Evolutionary conservation across 2,797 vertebrate species (phyloP).

Genomic region (Lagocephalus sceleratus): DNA sequence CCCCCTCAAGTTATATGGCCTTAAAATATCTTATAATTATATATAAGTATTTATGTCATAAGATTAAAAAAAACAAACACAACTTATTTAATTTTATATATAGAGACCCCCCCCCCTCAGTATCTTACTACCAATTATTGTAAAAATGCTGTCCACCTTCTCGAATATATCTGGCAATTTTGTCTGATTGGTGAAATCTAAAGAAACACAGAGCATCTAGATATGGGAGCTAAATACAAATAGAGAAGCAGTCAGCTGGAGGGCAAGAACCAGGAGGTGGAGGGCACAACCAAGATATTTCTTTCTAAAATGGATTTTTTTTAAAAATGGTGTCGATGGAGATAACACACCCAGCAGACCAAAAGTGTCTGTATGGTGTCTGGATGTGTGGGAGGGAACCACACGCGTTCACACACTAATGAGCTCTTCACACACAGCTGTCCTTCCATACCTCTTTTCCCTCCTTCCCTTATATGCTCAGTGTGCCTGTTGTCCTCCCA

Average conservation of each 20-base stretch:
- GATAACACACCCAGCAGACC: not conserved
- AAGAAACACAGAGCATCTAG: not conserved
- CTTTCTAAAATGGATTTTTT: constrained; percentile 13
- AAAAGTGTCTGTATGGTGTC: constrained; percentile 25
- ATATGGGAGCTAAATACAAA: constrained; percentile 1
- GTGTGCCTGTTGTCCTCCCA: no score
- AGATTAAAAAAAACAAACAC: no score
- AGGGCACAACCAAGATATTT: constrained; percentile 1
- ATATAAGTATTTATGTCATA: no score
- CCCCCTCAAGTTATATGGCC: no score
- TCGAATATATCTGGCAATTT: not conserved
- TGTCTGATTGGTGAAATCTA: not conserved
- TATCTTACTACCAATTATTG: not conserved
- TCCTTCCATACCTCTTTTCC: constrained; percentile 9
- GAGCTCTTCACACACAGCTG: constrained; percentile 39
- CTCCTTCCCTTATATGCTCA: constrained; percentile 3
- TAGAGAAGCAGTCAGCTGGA: constrained; percentile 2
- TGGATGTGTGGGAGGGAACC: constrained; percentile 32
- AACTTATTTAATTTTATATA: no score
- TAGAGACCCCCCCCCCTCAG: no score
- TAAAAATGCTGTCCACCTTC: not conserved
- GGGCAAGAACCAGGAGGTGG: constrained; percentile 6
- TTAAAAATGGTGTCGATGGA: not conserved
- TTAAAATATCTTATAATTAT: no score
- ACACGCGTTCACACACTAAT: constrained; percentile 30